Base-by-base conservation (phyloP, 2,113 vertebrate species). In the Paramisgurnus dabryanus region DNA sequence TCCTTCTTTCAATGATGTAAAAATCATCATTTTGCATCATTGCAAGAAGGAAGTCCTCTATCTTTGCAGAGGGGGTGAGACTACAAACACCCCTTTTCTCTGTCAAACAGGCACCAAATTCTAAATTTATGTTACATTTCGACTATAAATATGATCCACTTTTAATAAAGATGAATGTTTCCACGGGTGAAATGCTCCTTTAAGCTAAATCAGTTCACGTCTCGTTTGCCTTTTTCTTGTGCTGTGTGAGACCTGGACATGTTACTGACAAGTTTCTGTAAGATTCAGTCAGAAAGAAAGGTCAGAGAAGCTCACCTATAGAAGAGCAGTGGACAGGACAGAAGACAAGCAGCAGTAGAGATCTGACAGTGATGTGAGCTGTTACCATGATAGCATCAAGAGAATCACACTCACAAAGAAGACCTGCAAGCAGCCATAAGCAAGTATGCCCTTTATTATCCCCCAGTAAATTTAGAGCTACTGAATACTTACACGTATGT, bases 321-420 rank as follows among this genome's bases (percentile, higher is more conserved):
- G 88, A 87, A 84, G 88, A 89, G 83, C 91, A 91, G 84, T 90
- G 87, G 86, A 89, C 89, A 84, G 86, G 88, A 71, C 84, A 90
- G 87, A 84, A 87, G 76, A 88, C 50, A 63, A 92, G 82, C 81
- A 89, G 80, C 60, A 87, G 40, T 47, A 90, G 80, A 67, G 83
- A 84, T 81, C 84, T 86, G 77, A 81, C 67, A 45, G 86, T 77
- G 50, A 85, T 83, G 80, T 86, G 85, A 79, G 85, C 86, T 87
- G 86, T 84, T 82, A 82, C 84, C 92, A 92, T 93, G 85, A 71
- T 92, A 84, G 87, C 88, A 89, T 83, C 84, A 85, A 85, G 67
- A 75, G 82, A 83, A 84, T 75, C 67, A 78, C 79, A 68, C 79
- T 81, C 79, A 78, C 74, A 58, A 8, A 68, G 47, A 63, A 67